phyloP scores from a whole-genome alignment of 2,888 invertebrate species.

The Branchipolynoe longqiensis region DNA sequence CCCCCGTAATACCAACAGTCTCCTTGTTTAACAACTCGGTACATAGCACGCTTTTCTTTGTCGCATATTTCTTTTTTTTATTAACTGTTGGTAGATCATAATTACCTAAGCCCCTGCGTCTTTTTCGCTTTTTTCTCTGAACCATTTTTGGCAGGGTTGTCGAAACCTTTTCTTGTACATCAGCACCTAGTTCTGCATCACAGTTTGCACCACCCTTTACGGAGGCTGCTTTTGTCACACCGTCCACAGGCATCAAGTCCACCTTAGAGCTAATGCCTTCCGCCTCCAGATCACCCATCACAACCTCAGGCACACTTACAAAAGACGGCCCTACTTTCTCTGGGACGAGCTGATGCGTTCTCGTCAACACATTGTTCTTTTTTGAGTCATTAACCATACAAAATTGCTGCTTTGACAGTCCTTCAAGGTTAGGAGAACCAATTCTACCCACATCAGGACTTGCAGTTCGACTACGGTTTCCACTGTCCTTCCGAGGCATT shows the following conservation, averaged over 20 bases:
- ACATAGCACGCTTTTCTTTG: neutral
- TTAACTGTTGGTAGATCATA: conserved; percentile 18
- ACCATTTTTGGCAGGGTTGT: neutral
- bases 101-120: neutral
- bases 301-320: too few species aligned
- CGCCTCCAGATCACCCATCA: neutral
- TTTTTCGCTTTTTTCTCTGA: conserved; percentile 20
- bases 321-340: too few species aligned
- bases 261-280: neutral
- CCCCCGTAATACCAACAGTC: neutral
- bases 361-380: conserved; percentile 4
- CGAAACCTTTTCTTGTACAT: neutral
- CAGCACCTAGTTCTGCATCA: neutral
- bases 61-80: neutral
- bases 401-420: neutral
- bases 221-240: too few species aligned
- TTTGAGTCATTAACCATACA: conserved; percentile 14
- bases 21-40: too few species aligned
- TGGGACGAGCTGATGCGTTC: neutral
- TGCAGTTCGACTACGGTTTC: conserved; percentile 2
- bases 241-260: too few species aligned
- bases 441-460: conserved; percentile 16
- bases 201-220: neutral
- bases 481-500: neutral
- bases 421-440: too few species aligned